Conservation (phyloP, 2,888 invertebrate species). For the Cryptops parisi region DNA sequence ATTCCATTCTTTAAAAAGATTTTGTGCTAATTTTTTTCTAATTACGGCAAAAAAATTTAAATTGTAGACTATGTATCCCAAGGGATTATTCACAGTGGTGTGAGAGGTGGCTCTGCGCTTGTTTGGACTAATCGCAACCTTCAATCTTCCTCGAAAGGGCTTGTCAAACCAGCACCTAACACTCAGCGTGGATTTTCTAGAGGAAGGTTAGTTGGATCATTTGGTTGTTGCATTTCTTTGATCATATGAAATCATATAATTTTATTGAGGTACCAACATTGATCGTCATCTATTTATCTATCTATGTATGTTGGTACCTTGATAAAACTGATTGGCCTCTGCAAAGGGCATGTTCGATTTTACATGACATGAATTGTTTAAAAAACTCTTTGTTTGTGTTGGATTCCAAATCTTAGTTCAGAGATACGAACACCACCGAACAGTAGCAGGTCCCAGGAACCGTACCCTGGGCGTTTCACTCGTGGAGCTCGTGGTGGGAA, state of each 20-base stretch:
- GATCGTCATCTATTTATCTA: no score
- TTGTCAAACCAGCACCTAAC: neutral
- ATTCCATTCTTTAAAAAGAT: no score
- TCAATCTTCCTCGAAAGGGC: neutral
- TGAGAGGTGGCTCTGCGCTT: neutral
- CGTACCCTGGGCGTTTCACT: neutral
- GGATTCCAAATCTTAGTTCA: neutral
- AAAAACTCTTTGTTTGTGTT: no score
- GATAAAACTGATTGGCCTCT: no score
- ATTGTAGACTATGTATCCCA: neutral
- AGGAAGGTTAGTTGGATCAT: neutral
- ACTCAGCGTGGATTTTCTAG: neutral
- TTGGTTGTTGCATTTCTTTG: no score
- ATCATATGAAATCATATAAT: no score
- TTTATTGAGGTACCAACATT: no score
- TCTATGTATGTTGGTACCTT: no score
- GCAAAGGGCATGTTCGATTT: no score
- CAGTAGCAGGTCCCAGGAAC: conserved; percentile 1
- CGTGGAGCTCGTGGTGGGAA: conserved; percentile 4
- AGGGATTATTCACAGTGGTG: neutral
- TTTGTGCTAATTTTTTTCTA: no score
- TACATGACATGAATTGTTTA: no score
- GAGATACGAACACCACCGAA: neutral
- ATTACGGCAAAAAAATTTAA: no score
- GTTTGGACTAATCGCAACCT: neutral